Evolutionary conservation across 2,797 vertebrate genomes (phyloP), one percentile per base, ranked within the genome.

Genomic region (Galago senegalensis): DNA sequence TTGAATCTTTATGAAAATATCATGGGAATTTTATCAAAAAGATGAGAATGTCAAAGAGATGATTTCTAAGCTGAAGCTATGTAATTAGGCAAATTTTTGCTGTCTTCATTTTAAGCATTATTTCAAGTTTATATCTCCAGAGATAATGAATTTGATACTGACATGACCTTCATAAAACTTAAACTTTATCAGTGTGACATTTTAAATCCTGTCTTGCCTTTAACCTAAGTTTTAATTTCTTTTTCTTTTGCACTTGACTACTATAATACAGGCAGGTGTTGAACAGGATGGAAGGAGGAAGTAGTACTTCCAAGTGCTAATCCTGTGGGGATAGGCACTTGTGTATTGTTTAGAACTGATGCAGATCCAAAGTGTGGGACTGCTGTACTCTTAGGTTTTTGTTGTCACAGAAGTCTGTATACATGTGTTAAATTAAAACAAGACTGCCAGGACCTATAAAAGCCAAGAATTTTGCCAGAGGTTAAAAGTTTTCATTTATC

Each of bases 401-500:
- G 34, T 94, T 92, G 60, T 75, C 7, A 58, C 34, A 87, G 25
- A 77, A 87, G 16, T 87, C 8, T 29, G 13, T 89, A 31, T 61
- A 31, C 61, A 70, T 56, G 67, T 77, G 43, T 86, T 90, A 67
- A 88, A 40, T 83, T 77, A 75, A 85, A 94, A 37, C 56, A 58
- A 86, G 73, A 58, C 31, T 86, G 37, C 80, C 12, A 89, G 20
- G 11, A 82, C 13, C 21, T 86, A 1, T 87, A 60, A 86, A 82
- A 91, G n/a, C 46, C 43, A 84, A 93, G 69, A 81, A 63, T 60
- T 95, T 87, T 89, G 37, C 56, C 14, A 31, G 81, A 92, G 37
- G 27, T 67, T 89, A 60, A 81, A 83, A 72, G n/a, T 90, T 90
- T 94, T 31, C 88, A 0, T 77, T 76, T 80, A 70, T 95, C 60